Evolutionary conservation across 1,140 invertebrate genomes (phyloP).

Genomic region (Panagrolaimus sp.): DNA sequence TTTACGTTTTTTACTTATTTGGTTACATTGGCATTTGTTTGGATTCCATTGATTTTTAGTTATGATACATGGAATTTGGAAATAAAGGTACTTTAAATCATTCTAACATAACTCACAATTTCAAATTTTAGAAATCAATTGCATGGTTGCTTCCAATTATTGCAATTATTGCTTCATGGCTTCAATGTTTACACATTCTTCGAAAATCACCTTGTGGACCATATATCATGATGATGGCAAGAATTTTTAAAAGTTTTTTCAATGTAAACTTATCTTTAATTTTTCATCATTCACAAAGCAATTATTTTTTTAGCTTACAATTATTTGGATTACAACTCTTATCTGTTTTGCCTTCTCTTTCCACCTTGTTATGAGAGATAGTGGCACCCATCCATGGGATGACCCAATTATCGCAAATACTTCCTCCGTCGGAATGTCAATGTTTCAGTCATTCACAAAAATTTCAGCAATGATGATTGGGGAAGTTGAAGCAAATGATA

Average conservation of each 20-base stretch:
- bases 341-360: slow-evolving; percentile 46
- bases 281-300: neutral
- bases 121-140: slow-evolving; percentile 30
- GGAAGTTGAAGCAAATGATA: slow-evolving; percentile 49
- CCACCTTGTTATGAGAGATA: slow-evolving; percentile 42
- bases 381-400: slow-evolving; percentile 39
- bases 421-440: slow-evolving; percentile 32
- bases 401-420: neutral
- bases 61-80: slow-evolving; percentile 42
- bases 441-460: slow-evolving; percentile 50
- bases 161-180: slow-evolving; percentile 46
- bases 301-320: slow-evolving; percentile 25
- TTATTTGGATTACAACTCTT: slow-evolving; percentile 49
- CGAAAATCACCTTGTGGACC: slow-evolving; percentile 40
- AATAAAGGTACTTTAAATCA: slow-evolving; percentile 18
- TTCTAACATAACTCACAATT: neutral
- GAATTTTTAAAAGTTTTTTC: slow-evolving; percentile 41
- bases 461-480: slow-evolving; percentile 52
- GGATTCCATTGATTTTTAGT: slow-evolving; percentile 37
- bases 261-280: slow-evolving; percentile 11
- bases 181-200: slow-evolving; percentile 48
- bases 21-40: slow-evolving; percentile 46
- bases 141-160: slow-evolving; percentile 47
- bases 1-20: slow-evolving; percentile 25
- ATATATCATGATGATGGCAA: slow-evolving; percentile 47